A percentile compares a stretch with the other conserved stretches of the same genome.
phyloP scores from a whole-genome alignment of 2,888 invertebrate genomes.

The Tiliacea citrago region DNA sequence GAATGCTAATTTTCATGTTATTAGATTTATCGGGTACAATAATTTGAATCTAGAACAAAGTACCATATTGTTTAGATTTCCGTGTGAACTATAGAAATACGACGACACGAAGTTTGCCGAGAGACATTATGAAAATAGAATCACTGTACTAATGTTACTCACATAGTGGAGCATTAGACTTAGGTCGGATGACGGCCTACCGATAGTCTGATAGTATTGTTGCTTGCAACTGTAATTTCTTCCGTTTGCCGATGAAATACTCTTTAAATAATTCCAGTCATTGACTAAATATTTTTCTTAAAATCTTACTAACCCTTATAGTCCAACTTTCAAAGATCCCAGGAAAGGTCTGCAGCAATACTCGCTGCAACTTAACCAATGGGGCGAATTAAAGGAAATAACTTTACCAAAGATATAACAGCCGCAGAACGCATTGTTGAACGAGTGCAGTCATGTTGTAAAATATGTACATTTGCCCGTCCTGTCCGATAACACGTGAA shows the following conservation, averaged over 20 bases:
- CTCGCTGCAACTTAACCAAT: neutral
- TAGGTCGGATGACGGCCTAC: constrained; percentile 3
- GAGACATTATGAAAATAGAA: no score
- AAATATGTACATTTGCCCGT: constrained; percentile 66
- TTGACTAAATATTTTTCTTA: constrained; percentile 8
- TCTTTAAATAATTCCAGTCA: constrained; percentile 20
- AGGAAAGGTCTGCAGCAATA: constrained; percentile 9
- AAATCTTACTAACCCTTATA: constrained; percentile 9
- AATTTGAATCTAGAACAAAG: no score
- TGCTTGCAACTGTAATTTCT: constrained; percentile 19
- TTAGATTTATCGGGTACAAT: no score
- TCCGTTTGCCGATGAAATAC: neutral
- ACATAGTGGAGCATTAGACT: neutral
- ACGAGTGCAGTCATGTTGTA: constrained; percentile 39
- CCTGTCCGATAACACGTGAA: constrained; percentile 78
- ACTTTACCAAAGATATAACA: constrained; percentile 67
- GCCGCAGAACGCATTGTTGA: constrained; percentile 42
- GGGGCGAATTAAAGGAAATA: constrained; percentile 35
- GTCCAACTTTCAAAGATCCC: constrained; percentile 11
- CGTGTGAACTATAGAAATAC: no score
- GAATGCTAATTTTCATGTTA: no score
- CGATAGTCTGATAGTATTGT: constrained; percentile 17
- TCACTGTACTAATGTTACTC: constrained; percentile 4
- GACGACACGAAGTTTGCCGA: no score
- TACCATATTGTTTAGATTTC: no score